Evolutionary conservation across 2,888 invertebrate genomes (phyloP), one percentile per base, ranked within the genome.

Genomic region (Leptinotarsa rubiginosa): DNA sequence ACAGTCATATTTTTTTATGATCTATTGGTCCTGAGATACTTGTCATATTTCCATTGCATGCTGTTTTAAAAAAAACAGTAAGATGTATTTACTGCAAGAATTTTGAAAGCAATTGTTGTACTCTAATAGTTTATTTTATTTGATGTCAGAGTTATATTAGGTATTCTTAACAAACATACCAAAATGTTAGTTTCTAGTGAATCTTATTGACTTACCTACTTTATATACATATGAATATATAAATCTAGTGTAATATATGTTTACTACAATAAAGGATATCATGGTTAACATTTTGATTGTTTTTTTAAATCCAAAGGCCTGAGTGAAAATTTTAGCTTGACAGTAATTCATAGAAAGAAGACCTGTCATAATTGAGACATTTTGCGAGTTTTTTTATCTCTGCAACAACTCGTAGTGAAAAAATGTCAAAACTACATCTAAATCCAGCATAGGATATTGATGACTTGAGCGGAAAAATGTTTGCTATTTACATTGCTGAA

Each of bases 101-200:
- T 31, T 52, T 25, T 22, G 12, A 25, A 68, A 68, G 20, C 52
- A 54, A 54, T 68, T 52, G 25, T 66, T 49, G 52, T 31, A 68
- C 54, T 68, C 52, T 49, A 67, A 49, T 67, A 22, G 52, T 50
- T 50, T 67, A 66, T 66, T 66, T 31, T 52, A 67, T 31, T 52
- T 47, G 50, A 67, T 52, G 52, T 67, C 67, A 67, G 67, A 67
- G 15, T 50, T 65, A 65, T 67, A 67, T 15, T 62, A 62, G 62
- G 62, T 62, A 67, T 52, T 67, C 20, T 67, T 67, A 67, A 67
- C 67, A 67, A 67, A 76, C 66, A 74, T 75, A 77, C 75, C 74
- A 77, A 77, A 77, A 72, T 74, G 74, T 77, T 77, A 77, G 70
- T 74, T 72, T 70, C 59, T 75, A 77, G 75, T 65, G 41, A 73